Conservation (phyloP, 2,113 vertebrate species). For the Sinocyclocheilus grahami region DNA sequence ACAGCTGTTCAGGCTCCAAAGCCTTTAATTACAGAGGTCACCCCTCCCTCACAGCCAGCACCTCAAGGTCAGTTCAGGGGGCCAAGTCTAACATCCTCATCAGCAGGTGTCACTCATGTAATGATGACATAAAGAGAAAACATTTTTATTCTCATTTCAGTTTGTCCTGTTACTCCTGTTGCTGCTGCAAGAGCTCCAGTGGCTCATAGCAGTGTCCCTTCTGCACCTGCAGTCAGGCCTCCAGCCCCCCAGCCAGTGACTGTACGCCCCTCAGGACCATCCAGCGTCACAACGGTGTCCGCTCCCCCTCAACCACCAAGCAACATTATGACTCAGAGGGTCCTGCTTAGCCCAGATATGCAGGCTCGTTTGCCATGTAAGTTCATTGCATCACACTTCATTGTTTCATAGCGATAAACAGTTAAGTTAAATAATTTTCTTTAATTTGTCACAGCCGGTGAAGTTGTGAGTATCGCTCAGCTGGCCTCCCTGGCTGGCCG, state of each 20-base stretch:
- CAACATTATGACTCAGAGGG: slow-evolving; percentile 79
- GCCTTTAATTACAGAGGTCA: slow-evolving; percentile 65
- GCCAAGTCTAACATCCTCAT: not conserved
- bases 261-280: slow-evolving; percentile 65
- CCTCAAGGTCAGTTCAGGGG: slow-evolving; percentile 68
- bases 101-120: not conserved
- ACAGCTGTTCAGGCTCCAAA: slow-evolving; percentile 73
- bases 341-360: slow-evolving; percentile 89
- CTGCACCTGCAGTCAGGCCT: slow-evolving; percentile 65
- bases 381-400: slow-evolving; percentile 49
- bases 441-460: slow-evolving; percentile 78
- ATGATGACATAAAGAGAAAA: not conserved
- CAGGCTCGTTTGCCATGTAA: slow-evolving; percentile 90
- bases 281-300: slow-evolving; percentile 61
- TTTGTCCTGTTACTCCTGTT: slow-evolving; percentile 70
- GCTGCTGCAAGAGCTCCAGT: slow-evolving; percentile 62
- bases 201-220: slow-evolving; percentile 59
- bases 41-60: slow-evolving; percentile 63
- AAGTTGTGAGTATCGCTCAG: slow-evolving; percentile 93
- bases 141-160: slow-evolving; percentile 38
- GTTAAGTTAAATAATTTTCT: not conserved
- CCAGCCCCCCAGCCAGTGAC: slow-evolving; percentile 67
- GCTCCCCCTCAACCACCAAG: slow-evolving; percentile 61
- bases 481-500: slow-evolving; percentile 86
- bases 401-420: not conserved